A percentile compares a stretch with the other conserved stretches of the same genome.
Conservation (phyloP, 2,797 vertebrate species). For the Catostomus latipinnis region DNA sequence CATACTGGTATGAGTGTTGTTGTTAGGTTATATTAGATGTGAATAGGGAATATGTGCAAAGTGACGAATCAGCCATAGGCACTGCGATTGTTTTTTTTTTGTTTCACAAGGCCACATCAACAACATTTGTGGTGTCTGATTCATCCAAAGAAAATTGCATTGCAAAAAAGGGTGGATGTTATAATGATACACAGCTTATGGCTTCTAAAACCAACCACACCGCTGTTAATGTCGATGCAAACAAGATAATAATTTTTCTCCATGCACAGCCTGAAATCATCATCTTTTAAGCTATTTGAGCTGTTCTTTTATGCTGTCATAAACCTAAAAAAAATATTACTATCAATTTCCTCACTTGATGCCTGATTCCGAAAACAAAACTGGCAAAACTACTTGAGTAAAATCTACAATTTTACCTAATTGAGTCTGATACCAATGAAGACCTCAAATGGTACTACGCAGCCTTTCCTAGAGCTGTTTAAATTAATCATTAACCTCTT, state of each 20-base stretch:
- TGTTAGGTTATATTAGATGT: conserved; percentile 67
- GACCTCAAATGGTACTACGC: conserved; percentile 6
- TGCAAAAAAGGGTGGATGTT: conserved; percentile 15
- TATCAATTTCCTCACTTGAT: not conserved
- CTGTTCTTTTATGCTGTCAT: not conserved
- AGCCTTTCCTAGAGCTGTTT: conserved; percentile 22
- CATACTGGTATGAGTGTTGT: conserved; percentile 65
- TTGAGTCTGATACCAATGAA: not conserved
- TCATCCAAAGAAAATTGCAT: conserved; percentile 51
- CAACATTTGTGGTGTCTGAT: conserved; percentile 48
- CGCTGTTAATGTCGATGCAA: not conserved
- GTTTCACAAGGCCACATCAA: conserved; percentile 58
- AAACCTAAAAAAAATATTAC: not conserved
- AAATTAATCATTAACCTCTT: conserved; percentile 45
- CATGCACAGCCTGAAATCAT: too few relatives aligned
- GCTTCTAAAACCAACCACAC: conserved; percentile 13
- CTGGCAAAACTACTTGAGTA: not conserved
- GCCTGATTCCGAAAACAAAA: not conserved
- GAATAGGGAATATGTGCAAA: conserved; percentile 53
- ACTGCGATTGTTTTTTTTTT: conserved; percentile 46
- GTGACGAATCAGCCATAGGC: conserved; percentile 55
- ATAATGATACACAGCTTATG: conserved; percentile 3
- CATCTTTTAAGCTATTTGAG: too few relatives aligned
- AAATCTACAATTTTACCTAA: not conserved
- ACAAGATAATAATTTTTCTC: too few relatives aligned